Evolutionary conservation across 2,797 vertebrate species (phyloP), one percentile per base, ranked within the genome.

Genomic region (Cossypha dichroa): DNA sequence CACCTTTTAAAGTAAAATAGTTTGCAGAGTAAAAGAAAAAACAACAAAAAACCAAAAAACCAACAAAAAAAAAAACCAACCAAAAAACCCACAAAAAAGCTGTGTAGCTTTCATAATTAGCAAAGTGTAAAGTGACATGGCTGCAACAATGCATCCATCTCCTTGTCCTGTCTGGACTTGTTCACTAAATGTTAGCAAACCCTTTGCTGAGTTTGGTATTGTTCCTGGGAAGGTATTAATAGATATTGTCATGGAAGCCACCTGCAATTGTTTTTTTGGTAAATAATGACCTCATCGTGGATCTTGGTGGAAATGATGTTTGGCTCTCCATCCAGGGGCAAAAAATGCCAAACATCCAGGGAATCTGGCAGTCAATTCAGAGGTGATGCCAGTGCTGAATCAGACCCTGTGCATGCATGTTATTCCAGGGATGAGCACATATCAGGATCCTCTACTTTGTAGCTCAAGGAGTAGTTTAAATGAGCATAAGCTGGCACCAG

Each of bases 311-410:
- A 69, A 82, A 36, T 8, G 59, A 22, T 19, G 9, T 38, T 78
- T 68, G 18, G 8, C 3, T 9, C 2, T 77, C n/a, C 23, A 15
- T 75, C 28, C 26, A 31, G 25, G 10, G 28, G 3, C 0, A 1
- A 31, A 31, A 31, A 55, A 52, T 0, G 6, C 9, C 1, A 12
- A 60, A 25, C 15, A 33, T n/a, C 8, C 0, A 1, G 72, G 31
- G 46, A 80, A 46, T 66, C 49, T 60, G 59, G 9, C 1, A 3
- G 31, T 54, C 31, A 28, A 4, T 60, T 55, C 73, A 62, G 8
- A 22, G 41, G 48, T 0, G 0, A 34, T 34, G 19, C 18, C 13
- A 13, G 11, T 25, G 20, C 11, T 3, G 1, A 81, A 79, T 20
- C 3, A 3, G 58, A 38, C 13, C 28, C 29, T 5, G 12, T 36